Percentiles rank a stretch among this genome's conserved stretches.
Conservation (phyloP, 2,888 invertebrate species). For the Drosophila cognata region DNA sequence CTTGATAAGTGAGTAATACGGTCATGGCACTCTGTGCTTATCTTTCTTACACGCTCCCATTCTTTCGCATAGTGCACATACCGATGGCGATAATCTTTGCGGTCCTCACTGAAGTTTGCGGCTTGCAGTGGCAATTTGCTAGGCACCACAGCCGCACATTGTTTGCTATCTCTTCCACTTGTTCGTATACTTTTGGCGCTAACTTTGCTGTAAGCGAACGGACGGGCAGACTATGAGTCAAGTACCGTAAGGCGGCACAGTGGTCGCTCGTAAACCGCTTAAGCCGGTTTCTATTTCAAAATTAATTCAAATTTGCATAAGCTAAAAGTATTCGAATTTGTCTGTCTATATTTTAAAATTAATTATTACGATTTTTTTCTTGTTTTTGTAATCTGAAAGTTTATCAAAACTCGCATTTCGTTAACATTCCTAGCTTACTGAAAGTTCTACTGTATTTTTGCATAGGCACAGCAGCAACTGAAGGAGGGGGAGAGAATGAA, state of each 20-base stretch:
- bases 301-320: background rate
- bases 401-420: background rate
- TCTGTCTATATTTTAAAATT: background rate
- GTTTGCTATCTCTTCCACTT: conserved; percentile 69
- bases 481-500: background rate
- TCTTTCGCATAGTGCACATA: conserved; percentile 8
- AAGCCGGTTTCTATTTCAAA: background rate
- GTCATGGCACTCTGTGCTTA: conserved; percentile 18
- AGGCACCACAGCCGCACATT: conserved; percentile 55
- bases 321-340: background rate
- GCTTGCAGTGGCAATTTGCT: conserved; percentile 73
- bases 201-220: conserved; percentile 34
- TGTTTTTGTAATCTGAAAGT: background rate
- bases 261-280: background rate
- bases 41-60: conserved; percentile 4
- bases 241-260: conserved; percentile 22
- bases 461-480: background rate
- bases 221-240: background rate
- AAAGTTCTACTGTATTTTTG: conserved; percentile 9
- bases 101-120: conserved; percentile 52
- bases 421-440: background rate
- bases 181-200: conserved; percentile 36
- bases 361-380: background rate
- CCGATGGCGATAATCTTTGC: conserved; percentile 66
- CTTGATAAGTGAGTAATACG: conserved; percentile 46